Evolutionary conservation across 2,797 vertebrate genomes (phyloP).

Genomic region (Miichthys miiuy): DNA sequence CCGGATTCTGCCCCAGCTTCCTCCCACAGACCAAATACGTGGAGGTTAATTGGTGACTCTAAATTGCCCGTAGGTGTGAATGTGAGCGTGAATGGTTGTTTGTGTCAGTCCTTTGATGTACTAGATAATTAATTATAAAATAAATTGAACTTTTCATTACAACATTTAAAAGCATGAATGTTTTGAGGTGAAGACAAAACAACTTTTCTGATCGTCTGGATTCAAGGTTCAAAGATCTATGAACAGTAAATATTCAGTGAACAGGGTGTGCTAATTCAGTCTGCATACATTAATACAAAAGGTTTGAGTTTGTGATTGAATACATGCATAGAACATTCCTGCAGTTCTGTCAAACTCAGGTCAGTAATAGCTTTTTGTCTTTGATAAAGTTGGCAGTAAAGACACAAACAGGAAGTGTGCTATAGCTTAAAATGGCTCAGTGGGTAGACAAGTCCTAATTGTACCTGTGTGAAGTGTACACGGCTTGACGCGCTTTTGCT

Average conservation of each 20-base stretch:
- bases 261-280: background rate
- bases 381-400: constrained; percentile 11
- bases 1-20: too few relatives aligned
- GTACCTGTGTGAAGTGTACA: constrained; percentile 31
- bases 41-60: too few relatives aligned
- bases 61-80: too few relatives aligned
- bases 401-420: constrained; percentile 24
- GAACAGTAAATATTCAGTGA: constrained; percentile 6
- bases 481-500: constrained; percentile 21
- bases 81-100: too few relatives aligned
- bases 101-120: too few relatives aligned
- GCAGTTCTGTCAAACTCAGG: constrained; percentile 6
- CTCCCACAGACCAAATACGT: too few relatives aligned
- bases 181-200: background rate
- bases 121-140: too few relatives aligned
- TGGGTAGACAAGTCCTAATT: constrained; percentile 49
- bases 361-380: constrained; percentile 20
- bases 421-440: constrained; percentile 38
- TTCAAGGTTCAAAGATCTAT: constrained; percentile 3
- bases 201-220: background rate
- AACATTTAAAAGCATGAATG: constrained; percentile 4
- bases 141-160: background rate
- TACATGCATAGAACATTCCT: constrained; percentile 10
- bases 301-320: constrained; percentile 16
- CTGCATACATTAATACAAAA: background rate